Conservation (phyloP, 2,888 invertebrate genomes). For the Saturnia pavonia region DNA sequence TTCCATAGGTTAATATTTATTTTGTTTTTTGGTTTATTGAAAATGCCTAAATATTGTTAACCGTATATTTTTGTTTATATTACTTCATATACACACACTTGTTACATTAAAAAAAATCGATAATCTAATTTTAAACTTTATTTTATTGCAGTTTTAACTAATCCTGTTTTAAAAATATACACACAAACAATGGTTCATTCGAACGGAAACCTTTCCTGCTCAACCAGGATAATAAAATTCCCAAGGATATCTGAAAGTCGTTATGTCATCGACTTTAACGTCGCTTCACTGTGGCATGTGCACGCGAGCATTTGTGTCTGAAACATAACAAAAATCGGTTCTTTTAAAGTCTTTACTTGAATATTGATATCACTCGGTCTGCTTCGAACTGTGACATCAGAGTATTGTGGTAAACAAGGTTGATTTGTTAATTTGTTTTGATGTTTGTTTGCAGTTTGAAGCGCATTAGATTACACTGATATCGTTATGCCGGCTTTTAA, state of each 20-base stretch:
- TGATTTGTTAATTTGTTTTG: slow-evolving; percentile 14
- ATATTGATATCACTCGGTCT: not conserved
- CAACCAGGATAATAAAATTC: slow-evolving; percentile 13
- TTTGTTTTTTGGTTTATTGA: not conserved
- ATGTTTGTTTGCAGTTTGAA: slow-evolving; percentile 20
- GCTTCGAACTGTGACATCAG: slow-evolving; percentile 17
- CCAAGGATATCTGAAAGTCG: slow-evolving; percentile 24
- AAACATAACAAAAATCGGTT: slow-evolving; percentile 8
- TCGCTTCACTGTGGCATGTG: not conserved
- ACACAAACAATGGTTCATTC: slow-evolving; percentile 15
- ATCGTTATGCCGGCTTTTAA: slow-evolving; percentile 7
- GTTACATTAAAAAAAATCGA: not conserved
- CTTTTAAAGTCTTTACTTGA: not conserved
- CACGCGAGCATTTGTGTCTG: slow-evolving; percentile 9
- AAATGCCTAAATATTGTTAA: not conserved
- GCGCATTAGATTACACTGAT: slow-evolving; percentile 10
- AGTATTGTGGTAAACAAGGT: slow-evolving; percentile 12
- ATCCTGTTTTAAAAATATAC: slow-evolving; percentile 11
- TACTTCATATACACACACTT: not conserved
- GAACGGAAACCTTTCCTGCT: slow-evolving; percentile 9
- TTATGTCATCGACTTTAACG: slow-evolving; percentile 20
- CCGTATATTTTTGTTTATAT: not conserved
- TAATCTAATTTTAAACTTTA: not conserved
- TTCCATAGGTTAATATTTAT: not conserved
- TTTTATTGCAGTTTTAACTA: not conserved